These are phyloP conservation scores for Contarinia nasturtii DNA, from an alignment of 1,140 invertebrate species.

Conservation along the genomic window DNA sequence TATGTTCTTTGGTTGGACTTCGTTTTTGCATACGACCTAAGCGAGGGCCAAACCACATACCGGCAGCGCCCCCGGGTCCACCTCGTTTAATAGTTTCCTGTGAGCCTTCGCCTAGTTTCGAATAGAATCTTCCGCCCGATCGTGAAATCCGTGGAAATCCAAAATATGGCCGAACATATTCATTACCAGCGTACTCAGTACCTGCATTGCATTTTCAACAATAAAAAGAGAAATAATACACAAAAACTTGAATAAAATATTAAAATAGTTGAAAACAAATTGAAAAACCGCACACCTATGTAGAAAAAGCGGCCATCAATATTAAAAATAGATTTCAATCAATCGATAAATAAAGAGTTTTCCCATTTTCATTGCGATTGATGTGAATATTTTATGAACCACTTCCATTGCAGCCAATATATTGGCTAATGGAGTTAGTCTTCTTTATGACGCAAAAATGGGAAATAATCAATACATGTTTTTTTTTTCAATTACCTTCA, in stretches of 20 bases:
- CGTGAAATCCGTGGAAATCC: constrained; percentile 27
- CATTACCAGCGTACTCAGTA: not conserved
- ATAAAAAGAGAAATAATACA: too few species aligned
- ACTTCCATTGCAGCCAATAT: too few species aligned
- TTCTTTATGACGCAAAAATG: too few species aligned
- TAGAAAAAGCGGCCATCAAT: too few species aligned
- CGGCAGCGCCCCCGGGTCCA: constrained; percentile 21
- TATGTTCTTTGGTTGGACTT: not conserved
- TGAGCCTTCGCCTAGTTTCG: not conserved
- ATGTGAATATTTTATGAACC: too few species aligned
- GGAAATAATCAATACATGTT: too few species aligned
- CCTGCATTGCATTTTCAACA: not conserved
- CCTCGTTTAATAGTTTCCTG: constrained; percentile 10
- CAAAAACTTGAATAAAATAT: too few species aligned
- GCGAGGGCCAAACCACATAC: constrained; percentile 37
- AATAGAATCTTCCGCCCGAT: constrained; percentile 1
- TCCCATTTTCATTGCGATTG: too few species aligned
- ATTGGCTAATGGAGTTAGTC: too few species aligned
- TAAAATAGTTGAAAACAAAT: too few species aligned
- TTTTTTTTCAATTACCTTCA: constrained; percentile 3
- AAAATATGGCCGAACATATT: not conserved
- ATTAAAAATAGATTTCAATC: too few species aligned
- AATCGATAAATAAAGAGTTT: not conserved
- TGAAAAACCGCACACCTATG: too few species aligned
- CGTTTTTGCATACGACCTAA: constrained; percentile 19